Evolutionary conservation across 2,888 invertebrate genomes (phyloP).

Genomic region (Drosophila incognita): DNA sequence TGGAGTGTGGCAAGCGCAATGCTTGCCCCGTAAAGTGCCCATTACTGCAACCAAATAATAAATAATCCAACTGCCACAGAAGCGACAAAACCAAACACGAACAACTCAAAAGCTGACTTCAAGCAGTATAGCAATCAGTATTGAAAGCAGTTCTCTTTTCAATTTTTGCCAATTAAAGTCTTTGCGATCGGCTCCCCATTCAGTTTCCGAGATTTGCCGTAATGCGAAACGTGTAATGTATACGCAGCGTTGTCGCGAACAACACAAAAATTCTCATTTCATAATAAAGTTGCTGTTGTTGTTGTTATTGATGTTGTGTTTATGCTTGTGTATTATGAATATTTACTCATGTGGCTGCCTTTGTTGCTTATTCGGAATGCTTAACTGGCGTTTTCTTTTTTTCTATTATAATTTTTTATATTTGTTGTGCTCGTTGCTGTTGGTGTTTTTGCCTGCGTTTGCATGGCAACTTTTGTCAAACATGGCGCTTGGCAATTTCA

Average conservation of each 20-base stretch:
- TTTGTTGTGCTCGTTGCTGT: conserved; percentile 11
- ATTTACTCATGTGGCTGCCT: conserved; percentile 41
- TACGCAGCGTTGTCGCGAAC: conserved; percentile 58
- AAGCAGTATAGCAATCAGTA: not conserved
- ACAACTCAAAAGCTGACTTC: conserved; percentile 17
- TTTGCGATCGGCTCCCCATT: conserved; percentile 1
- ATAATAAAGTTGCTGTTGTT: not conserved
- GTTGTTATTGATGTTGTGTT: conserved; percentile 7
- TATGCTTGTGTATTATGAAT: conserved; percentile 22
- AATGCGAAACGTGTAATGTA: conserved; percentile 68
- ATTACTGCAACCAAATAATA: conserved; percentile 61
- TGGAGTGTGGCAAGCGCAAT: conserved; percentile 21
- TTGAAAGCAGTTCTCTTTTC: conserved; percentile 36
- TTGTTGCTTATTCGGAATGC: conserved; percentile 6
- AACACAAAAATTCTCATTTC: conserved; percentile 19
- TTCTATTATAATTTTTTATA: conserved; percentile 16
- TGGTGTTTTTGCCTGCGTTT: conserved; percentile 46
- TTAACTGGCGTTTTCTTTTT: conserved; percentile 5
- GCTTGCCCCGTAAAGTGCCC: conserved; percentile 29
- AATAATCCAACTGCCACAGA: conserved; percentile 55
- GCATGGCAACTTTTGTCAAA: conserved; percentile 74
- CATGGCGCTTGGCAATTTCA: conserved; percentile 30
- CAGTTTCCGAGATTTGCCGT: conserved; percentile 12
- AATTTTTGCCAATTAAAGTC: conserved; percentile 67
- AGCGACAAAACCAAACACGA: conserved; percentile 18